Evolutionary conservation across 2,888 invertebrate genomes (phyloP), one percentile per base, ranked within the genome.

Genomic region (Eupithecia subfuscata): DNA sequence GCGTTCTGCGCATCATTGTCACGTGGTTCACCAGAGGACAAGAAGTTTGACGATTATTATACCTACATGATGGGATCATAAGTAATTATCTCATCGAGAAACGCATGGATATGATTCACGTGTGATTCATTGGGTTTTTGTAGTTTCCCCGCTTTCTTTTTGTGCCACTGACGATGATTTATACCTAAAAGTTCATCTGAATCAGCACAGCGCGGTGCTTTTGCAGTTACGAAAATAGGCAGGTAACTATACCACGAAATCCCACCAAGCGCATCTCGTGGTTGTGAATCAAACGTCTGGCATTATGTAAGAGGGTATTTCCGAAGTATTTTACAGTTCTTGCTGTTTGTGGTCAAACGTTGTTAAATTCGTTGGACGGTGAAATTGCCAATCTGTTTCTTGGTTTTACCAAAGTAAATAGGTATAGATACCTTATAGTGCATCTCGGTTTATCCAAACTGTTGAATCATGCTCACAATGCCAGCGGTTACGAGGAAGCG

Each of bases 401-500:
- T 12, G 22, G n/a, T 25, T 64, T 34, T 30, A 64, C 34, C 64
- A 9, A 34, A 60, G 25, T 60, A 25, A 6, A 6, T 25, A 60
- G 25, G 12, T 60, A 60, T 11, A 22, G 7, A 22, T 56, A 22
- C 56, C 16, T 56, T 60, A 12, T 14, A 64, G 30, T 34, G 34
- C 64, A 64, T 34, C 65, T 37, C 18, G 65, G 65, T 67, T 67
- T 67, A 67, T 67, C 40, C 65, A 67, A 40, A 37, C 65, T n/a
- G 65, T 67, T 67, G 65, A 67, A 9, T 40, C 65, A 67, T 40
- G 37, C n/a, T 67, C n/a, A 34, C 16, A 65, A 65, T n/a, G 9
- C 65, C 65, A 37, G 34, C 18, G 18, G 65, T 37, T 34, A n/a
- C 65, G n/a, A 37, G 12, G 11, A n/a, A n/a, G n/a, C 34, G 22